Conservation (phyloP, 1,140 invertebrate genomes). For the Drosophila subobscura region DNA sequence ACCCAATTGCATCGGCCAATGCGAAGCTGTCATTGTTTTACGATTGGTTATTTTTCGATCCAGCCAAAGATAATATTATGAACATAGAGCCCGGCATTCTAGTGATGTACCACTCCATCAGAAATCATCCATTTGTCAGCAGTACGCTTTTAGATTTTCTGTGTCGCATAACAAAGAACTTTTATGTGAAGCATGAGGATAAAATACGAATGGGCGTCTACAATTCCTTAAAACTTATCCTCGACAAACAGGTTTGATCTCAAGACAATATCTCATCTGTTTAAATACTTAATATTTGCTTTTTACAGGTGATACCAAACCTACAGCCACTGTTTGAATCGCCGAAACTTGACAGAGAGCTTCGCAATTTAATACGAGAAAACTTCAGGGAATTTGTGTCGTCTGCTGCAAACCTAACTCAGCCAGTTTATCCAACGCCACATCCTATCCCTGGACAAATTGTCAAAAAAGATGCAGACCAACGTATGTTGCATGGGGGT, state of each 20-base stretch:
- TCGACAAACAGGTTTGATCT: conserved; percentile 93
- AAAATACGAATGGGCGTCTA: conserved; percentile 95
- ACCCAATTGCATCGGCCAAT: conserved; percentile 96
- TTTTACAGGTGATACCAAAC: conserved; percentile 87
- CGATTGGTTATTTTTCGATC: conserved; percentile 98
- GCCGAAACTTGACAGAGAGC: conserved; percentile 94
- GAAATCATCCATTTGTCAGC: conserved; percentile 97
- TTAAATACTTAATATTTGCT: not conserved
- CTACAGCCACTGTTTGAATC: conserved; percentile 96
- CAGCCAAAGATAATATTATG: conserved; percentile 99
- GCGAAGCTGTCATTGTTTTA: conserved; percentile 98
- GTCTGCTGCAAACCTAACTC: conserved; percentile 83
- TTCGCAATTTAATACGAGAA: conserved; percentile 93
- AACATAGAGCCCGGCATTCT: conserved; percentile 99
- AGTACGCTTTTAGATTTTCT: conserved; percentile 97
- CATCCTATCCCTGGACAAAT: conserved; percentile 46
- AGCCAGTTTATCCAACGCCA: conserved; percentile 36
- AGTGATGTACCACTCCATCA: conserved; percentile 98
- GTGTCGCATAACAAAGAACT: conserved; percentile 97
- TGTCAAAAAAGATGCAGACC: conserved; percentile 74
- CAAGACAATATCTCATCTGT: not conserved
- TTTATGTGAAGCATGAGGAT: conserved; percentile 92
- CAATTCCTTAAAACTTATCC: conserved; percentile 95
- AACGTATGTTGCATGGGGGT: conserved; percentile 51
- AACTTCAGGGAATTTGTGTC: conserved; percentile 96